These are phyloP conservation scores for Raphicerus campestris DNA, from an alignment of 2,113 vertebrate genomes.

Conservation along the genomic window DNA sequence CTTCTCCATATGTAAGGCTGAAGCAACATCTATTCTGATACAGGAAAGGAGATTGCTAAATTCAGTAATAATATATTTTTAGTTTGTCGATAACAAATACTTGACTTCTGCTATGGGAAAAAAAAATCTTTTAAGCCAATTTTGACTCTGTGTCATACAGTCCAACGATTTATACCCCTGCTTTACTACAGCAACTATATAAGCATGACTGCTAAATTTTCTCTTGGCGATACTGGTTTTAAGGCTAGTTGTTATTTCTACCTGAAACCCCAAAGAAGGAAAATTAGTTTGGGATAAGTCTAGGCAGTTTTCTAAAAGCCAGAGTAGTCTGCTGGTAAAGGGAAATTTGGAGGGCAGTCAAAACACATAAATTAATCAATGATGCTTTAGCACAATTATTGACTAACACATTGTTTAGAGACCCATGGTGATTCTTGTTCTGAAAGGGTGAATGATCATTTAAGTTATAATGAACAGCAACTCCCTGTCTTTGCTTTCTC, in stretches of 20 bases:
- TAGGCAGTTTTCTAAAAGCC: slow-evolving; percentile 6
- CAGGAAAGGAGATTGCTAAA: background rate
- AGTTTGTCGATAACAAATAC: background rate
- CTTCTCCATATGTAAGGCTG: background rate
- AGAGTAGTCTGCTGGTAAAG: background rate
- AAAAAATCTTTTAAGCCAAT: background rate
- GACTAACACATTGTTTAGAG: background rate
- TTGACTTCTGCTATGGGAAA: background rate
- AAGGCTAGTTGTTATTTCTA: background rate
- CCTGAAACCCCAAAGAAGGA: background rate
- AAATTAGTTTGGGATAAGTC: background rate
- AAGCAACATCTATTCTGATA: background rate
- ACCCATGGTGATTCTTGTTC: background rate
- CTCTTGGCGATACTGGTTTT: background rate
- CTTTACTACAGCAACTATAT: background rate
- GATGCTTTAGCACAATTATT: background rate
- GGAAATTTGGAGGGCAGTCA: background rate
- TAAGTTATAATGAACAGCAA: background rate
- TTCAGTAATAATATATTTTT: background rate
- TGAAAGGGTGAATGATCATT: background rate
- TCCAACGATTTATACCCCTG: background rate
- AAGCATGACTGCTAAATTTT: background rate
- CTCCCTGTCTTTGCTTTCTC: background rate
- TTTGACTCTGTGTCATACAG: background rate
- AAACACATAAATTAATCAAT: background rate